Conservation (phyloP, 2,113 vertebrate genomes). For the rabbit (Oryctolagus cuniculus) region mOryCun1.1 NC_091453.1:52538501-52539000, state of each 20-base stretch:
- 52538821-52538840: slow-evolving; percentile 26
- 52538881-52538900: neutral
- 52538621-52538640: too few species aligned
- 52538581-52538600: too few species aligned
- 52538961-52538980: slow-evolving; percentile 36
- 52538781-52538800: slow-evolving; percentile 21
- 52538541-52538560: too few species aligned
- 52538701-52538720: too few species aligned
- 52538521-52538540: too few species aligned
- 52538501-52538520: too few species aligned
- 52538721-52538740: too few species aligned
- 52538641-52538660: too few species aligned
- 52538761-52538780: slow-evolving; percentile 7
- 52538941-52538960: neutral
- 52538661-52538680: too few species aligned
- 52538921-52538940: slow-evolving; percentile 20
- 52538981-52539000: slow-evolving; percentile 34
- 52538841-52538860: neutral
- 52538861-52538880: neutral
- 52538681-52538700: too few species aligned
- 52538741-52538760: slow-evolving; percentile 36
- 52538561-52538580: too few species aligned
- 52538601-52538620: too few species aligned
- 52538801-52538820: neutral
- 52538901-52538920: neutral